Percentiles rank a stretch among this genome's conserved stretches.
These are phyloP conservation scores for Drosophila novamexicana DNA, from an alignment of 1,140 invertebrate species.

Conservation along the genomic window DNA sequence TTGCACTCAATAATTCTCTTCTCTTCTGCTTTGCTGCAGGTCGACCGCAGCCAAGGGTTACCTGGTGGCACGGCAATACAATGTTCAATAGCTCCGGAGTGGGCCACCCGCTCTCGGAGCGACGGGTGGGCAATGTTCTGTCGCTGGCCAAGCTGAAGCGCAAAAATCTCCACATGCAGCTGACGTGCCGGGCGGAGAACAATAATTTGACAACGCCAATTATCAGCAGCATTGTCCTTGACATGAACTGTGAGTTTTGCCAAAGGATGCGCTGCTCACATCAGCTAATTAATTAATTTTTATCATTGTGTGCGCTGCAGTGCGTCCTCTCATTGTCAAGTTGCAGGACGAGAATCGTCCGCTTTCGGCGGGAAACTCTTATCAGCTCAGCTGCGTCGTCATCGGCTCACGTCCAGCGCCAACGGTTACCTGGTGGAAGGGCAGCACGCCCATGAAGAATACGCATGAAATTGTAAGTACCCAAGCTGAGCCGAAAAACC, in stretches of 20 bases:
- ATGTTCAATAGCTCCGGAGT: constrained; percentile 89
- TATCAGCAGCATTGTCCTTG: constrained; percentile 89
- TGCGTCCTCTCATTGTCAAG: constrained; percentile 92
- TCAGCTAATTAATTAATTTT: constrained; percentile 64
- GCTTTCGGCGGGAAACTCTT: constrained; percentile 91
- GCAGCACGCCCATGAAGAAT: constrained; percentile 88
- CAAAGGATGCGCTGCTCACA: neutral
- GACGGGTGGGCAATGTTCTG: constrained; percentile 88
- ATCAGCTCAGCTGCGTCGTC: constrained; percentile 92
- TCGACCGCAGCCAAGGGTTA: constrained; percentile 91
- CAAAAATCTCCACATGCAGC: constrained; percentile 88
- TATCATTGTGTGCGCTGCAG: constrained; percentile 84
- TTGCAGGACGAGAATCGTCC: constrained; percentile 91
- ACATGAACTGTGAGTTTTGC: constrained; percentile 91
- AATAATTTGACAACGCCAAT: constrained; percentile 91
- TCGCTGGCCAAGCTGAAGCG: constrained; percentile 88
- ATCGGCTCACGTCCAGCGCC: constrained; percentile 93
- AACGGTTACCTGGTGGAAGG: constrained; percentile 94
- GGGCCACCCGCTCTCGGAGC: constrained; percentile 86
- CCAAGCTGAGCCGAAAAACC: neutral
- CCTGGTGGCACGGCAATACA: constrained; percentile 93
- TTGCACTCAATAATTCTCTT: constrained; percentile 64
- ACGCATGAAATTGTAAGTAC: constrained; percentile 90
- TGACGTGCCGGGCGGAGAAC: constrained; percentile 91
- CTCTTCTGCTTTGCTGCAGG: constrained; percentile 85